Percentiles rank a stretch among this genome's conserved stretches.
Conservation (phyloP, 2,888 invertebrate species). For the Melanophora roralis region DNA sequence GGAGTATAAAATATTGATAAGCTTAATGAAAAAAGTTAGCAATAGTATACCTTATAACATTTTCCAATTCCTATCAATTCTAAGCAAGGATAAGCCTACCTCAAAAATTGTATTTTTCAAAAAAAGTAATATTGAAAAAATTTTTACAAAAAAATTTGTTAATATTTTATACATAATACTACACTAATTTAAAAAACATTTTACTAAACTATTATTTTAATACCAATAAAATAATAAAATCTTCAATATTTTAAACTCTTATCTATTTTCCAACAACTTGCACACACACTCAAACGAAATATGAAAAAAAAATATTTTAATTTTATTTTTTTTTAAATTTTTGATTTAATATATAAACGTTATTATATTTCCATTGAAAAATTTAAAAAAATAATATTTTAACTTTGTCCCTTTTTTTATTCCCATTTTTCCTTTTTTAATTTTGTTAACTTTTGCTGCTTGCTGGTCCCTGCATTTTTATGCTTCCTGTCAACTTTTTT, state of each 20-base stretch:
- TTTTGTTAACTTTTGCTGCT: too few relatives aligned
- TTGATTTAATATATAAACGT: background rate
- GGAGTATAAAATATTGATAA: too few relatives aligned
- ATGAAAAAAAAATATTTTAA: background rate
- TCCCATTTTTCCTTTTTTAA: too few relatives aligned
- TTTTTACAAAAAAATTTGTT: too few relatives aligned
- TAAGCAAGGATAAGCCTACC: too few relatives aligned
- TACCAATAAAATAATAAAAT: background rate
- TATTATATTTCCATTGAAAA: background rate
- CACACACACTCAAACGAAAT: conserved; percentile 1
- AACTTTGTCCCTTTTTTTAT: conserved; percentile 46
- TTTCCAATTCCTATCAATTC: too few relatives aligned
- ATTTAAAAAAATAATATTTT: background rate
- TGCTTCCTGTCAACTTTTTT: background rate
- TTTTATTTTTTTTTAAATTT: background rate
- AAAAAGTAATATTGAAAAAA: too few relatives aligned
- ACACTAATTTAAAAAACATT: too few relatives aligned
- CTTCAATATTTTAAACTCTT: background rate
- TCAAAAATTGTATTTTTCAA: too few relatives aligned
- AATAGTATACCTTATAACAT: too few relatives aligned
- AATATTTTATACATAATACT: too few relatives aligned
- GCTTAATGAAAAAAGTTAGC: too few relatives aligned
- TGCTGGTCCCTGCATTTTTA: background rate
- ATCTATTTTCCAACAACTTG: conserved; percentile 24
- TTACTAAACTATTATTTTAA: background rate